Conservation (phyloP, 2,113 vertebrate genomes). For the Brevimyrus niger region DNA sequence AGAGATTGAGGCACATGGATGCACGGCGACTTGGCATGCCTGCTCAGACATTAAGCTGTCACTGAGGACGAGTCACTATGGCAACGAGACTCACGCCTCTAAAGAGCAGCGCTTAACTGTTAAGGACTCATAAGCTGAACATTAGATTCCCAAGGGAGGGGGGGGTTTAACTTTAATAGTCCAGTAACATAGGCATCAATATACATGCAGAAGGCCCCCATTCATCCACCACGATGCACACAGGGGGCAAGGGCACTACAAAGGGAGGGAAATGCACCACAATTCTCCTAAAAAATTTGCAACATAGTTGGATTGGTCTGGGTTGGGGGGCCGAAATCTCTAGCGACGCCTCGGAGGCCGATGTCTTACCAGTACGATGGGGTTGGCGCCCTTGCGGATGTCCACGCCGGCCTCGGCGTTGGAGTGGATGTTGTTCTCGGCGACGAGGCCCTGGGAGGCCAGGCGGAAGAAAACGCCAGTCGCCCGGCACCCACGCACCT, state of each 20-base stretch:
- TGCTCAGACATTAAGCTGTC: neutral
- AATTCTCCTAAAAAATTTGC: neutral
- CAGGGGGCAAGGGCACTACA: neutral
- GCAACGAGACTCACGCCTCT: neutral
- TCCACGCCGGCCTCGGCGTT: slow-evolving; percentile 75
- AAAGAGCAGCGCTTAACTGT: neutral
- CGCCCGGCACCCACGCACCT: slow-evolving; percentile 72
- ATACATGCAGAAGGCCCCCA: neutral
- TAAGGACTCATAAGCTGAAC: neutral
- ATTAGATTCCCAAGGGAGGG: neutral
- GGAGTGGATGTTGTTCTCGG: slow-evolving; percentile 75
- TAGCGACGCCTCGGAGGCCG: neutral
- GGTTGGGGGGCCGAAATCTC: neutral
- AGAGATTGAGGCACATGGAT: neutral
- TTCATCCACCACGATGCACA: neutral
- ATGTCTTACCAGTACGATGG: slow-evolving; percentile 68
- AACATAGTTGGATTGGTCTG: neutral
- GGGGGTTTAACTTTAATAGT: neutral
- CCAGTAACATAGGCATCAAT: neutral
- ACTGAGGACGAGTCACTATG: neutral
- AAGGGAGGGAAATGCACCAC: neutral
- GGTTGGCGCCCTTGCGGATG: slow-evolving; percentile 74
- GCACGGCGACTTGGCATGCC: neutral
- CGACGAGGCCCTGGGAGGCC: slow-evolving; percentile 73
- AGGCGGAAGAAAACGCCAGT: slow-evolving; percentile 77